Evolutionary conservation across 2,888 invertebrate genomes (phyloP).

Genomic region (Papilio protenor): DNA sequence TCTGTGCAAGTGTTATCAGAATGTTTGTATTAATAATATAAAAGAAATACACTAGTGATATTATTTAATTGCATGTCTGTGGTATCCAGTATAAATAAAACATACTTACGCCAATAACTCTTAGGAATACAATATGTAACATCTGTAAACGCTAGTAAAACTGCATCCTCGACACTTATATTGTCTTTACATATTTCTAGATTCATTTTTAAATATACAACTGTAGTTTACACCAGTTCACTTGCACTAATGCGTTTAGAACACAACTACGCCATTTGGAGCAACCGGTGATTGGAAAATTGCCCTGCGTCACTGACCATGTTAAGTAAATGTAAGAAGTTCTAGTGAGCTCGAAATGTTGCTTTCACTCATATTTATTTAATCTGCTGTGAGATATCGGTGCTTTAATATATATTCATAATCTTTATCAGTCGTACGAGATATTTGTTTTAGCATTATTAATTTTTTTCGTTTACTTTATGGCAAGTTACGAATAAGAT

Average conservation of each 20-base stretch:
- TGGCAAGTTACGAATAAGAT: background rate
- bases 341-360: background rate
- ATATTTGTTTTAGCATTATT: conserved; percentile 7
- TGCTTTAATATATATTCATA: background rate
- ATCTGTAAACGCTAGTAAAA: conserved; percentile 64
- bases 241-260: conserved; percentile 13
- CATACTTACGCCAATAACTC: conserved; percentile 48
- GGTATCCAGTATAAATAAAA: background rate
- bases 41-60: background rate
- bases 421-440: conserved; percentile 12
- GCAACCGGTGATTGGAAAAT: conserved; percentile 41
- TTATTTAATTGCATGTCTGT: background rate
- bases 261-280: conserved; percentile 27
- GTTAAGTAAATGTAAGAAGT: conserved; percentile 20
- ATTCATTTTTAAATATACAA: conserved; percentile 60
- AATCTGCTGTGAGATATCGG: conserved; percentile 25
- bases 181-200: conserved; percentile 68
- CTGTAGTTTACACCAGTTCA: background rate
- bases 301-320: conserved; percentile 29
- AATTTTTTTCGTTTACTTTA: background rate
- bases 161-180: conserved; percentile 67
- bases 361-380: background rate
- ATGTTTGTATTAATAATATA: background rate
- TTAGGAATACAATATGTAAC: conserved; percentile 50
- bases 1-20: background rate